Base-by-base conservation (phyloP, 1,140 invertebrate genomes). In the Drosophila persimilis region DNA sequence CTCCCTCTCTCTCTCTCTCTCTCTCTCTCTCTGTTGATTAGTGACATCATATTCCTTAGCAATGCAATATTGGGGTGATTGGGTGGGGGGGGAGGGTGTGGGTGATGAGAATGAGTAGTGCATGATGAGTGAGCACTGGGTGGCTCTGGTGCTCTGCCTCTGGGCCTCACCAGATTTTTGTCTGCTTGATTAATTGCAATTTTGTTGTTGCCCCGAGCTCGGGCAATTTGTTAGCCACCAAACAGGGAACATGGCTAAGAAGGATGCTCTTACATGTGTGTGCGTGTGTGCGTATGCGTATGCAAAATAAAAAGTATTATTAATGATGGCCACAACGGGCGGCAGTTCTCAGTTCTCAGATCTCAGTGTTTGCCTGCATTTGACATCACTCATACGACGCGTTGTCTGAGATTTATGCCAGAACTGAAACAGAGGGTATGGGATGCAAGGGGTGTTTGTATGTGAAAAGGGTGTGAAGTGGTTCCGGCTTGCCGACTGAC, bases 141-240 rank as follows among this genome's bases (percentile, higher is more conserved):
- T 20, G 8, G 31, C 39, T 39, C 44, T 46, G 3, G 29, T 17
- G 31, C 7, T 26, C 29, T 31, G 29, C 29, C 29, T 31, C 29
- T 57, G 39, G 63, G 58, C 76, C 60, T 46, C 51, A 58, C 26
- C 66, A 86, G 77, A 86, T 86, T 70, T 77, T 85, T 86, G 81
- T 86, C 81, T 80, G 70, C 64, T 86, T 85, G 81, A 85, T 85
- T 85, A 85, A 85, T 85, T 86, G 81, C 69, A 74, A 66, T 75
- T 67, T 60, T 54, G 55, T 75, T 48, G 20, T 11, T 24, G 61
- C 44, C 62, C 47, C 17, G 44, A 44, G 44, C 56, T 13, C 55
- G 35, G 57, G 71, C 72, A 70, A 80, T 80, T 76, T 75, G 77
- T 80, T 78, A 62, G 61, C 29, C n/a, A 11, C 31, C 13, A 45